These are phyloP conservation scores for Fundulus diaphanus DNA, from an alignment of 2,797 vertebrate species.

Conservation along the genomic window DNA sequence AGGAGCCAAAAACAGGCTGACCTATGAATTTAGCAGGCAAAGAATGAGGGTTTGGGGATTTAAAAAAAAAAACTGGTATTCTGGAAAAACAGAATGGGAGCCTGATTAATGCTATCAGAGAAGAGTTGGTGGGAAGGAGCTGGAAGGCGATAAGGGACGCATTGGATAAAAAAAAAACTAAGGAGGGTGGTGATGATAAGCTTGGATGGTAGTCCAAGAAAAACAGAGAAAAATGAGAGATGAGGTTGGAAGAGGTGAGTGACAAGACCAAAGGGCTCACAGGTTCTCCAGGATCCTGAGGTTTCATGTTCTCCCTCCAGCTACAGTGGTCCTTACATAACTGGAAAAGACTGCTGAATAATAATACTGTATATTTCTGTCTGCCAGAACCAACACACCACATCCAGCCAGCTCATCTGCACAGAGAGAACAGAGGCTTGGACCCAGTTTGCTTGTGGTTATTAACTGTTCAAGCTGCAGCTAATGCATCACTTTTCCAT, in stretches of 20 bases:
- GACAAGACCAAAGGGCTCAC: constrained; percentile 67
- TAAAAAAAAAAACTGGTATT: constrained; percentile 12
- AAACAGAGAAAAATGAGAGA: constrained; percentile 30
- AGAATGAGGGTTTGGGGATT: constrained; percentile 37
- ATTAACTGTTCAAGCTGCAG: constrained; percentile 33
- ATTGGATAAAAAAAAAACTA: constrained; percentile 16
- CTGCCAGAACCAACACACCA: constrained; percentile 57
- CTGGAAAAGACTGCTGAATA: constrained; percentile 61
- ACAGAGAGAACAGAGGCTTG: constrained; percentile 26
- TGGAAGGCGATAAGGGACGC: constrained; percentile 21
- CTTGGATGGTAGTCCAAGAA: constrained; percentile 32
- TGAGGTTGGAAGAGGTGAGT: constrained; percentile 31
- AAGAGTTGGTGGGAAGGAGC: neutral
- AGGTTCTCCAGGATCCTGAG: constrained; percentile 76
- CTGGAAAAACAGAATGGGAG: constrained; percentile 35
- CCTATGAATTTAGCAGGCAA: constrained; percentile 73
- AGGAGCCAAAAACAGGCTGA: constrained; percentile 25
- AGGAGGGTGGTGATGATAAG: constrained; percentile 39
- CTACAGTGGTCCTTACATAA: constrained; percentile 67
- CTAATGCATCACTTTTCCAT: constrained; percentile 56
- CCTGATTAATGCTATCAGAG: constrained; percentile 23
- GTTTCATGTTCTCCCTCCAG: constrained; percentile 59
- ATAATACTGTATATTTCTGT: constrained; percentile 47
- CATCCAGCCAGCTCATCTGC: constrained; percentile 49
- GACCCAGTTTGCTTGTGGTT: constrained; percentile 18